These are phyloP conservation scores for Nysson spinosus DNA, from an alignment of 2,888 invertebrate genomes.

Conservation along the genomic window DNA sequence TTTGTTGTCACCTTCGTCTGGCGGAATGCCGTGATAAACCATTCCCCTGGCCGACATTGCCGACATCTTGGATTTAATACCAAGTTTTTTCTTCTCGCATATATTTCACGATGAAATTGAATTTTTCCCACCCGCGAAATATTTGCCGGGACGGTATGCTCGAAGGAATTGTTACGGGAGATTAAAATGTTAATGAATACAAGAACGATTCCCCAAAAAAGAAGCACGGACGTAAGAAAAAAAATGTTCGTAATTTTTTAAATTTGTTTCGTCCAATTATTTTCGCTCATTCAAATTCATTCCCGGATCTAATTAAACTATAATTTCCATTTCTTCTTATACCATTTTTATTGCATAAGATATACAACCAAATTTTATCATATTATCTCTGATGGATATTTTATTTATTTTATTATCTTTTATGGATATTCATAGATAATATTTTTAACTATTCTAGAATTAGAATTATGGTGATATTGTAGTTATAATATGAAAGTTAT, in stretches of 20 bases:
- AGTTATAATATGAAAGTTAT: too few species aligned
- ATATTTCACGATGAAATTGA: slow-evolving; percentile 40
- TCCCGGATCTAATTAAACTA: too few species aligned
- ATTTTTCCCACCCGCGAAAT: slow-evolving; percentile 13
- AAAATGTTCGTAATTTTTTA: slow-evolving; percentile 29
- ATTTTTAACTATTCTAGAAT: too few species aligned
- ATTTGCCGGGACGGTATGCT: background rate
- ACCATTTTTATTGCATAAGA: too few species aligned
- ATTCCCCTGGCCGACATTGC: slow-evolving; percentile 17
- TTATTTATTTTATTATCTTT: too few species aligned
- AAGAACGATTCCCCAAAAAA: slow-evolving; percentile 16
- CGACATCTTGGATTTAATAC: slow-evolving; percentile 22
- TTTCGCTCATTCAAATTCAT: too few species aligned
- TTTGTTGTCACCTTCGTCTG: slow-evolving; percentile 36
- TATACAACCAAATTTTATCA: too few species aligned
- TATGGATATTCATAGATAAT: too few species aligned
- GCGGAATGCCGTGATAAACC: slow-evolving; percentile 22
- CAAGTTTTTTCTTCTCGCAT: background rate
- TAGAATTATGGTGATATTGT: too few species aligned
- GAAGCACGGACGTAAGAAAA: background rate
- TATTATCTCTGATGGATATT: too few species aligned
- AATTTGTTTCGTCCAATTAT: slow-evolving; percentile 37
- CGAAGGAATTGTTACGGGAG: slow-evolving; percentile 16
- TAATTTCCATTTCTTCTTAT: too few species aligned
- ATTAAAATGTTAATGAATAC: slow-evolving; percentile 50